A percentile compares a stretch with the other conserved stretches of the same genome.
Evolutionary conservation across 2,113 vertebrate species (phyloP).

Genomic region (Lathamus discolor): DNA sequence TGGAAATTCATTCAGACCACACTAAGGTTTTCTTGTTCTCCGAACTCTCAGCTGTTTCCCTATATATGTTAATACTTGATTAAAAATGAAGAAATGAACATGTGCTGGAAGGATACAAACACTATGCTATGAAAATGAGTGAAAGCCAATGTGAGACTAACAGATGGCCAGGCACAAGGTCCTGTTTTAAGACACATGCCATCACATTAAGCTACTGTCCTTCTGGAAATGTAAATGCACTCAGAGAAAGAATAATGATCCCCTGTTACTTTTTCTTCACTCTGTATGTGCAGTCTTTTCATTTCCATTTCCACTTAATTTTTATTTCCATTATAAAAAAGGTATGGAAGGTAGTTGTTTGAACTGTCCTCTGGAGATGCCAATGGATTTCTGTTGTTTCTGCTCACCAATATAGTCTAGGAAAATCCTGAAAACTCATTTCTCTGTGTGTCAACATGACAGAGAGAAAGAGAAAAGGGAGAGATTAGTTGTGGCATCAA

Average conservation of each 20-base stretch:
- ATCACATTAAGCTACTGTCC: not conserved
- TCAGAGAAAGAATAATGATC: not conserved
- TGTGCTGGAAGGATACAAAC: not conserved
- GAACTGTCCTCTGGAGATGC: not conserved
- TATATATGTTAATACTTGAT: not conserved
- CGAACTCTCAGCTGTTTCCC: not conserved
- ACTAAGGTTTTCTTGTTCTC: not conserved
- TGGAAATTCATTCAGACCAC: not conserved
- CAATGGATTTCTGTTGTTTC: not conserved
- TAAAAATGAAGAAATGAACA: slow-evolving; percentile 25
- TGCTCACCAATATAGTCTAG: not conserved
- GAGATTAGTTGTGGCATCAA: not conserved
- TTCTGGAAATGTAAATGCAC: not conserved
- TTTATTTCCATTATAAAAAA: not conserved
- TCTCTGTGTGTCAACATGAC: not conserved
- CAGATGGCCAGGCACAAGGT: not conserved
- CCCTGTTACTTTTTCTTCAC: not conserved
- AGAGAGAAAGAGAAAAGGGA: not conserved
- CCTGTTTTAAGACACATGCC: not conserved
- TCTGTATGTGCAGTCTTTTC: not conserved
- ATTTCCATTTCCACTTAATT: not conserved
- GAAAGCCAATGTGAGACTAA: not conserved
- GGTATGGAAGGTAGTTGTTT: not conserved
- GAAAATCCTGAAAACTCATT: not conserved
- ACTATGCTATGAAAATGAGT: not conserved